These are phyloP conservation scores for Cephonodes hylas DNA, from an alignment of 2,888 invertebrate species.

Conservation along the genomic window DNA sequence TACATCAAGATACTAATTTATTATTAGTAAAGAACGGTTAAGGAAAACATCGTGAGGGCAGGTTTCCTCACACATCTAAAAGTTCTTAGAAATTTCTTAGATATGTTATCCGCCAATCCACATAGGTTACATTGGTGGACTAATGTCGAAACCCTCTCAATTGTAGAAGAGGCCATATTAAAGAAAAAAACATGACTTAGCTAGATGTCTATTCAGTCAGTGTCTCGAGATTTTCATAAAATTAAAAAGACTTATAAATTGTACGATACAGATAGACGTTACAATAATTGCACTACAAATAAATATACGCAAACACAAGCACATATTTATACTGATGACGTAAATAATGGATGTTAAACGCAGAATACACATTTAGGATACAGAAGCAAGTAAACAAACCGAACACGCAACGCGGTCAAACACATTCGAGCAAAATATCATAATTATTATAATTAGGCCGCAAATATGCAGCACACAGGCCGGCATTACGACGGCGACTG, in stretches of 20 bases:
- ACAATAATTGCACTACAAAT: background rate
- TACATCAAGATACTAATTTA: too few species aligned
- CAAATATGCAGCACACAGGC: constrained; percentile 57
- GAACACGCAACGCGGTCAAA: constrained; percentile 12
- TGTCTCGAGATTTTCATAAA: too few species aligned
- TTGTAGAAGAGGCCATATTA: too few species aligned
- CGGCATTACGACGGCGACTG: constrained; percentile 37
- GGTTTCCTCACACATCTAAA: background rate
- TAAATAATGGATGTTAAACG: constrained; percentile 4
- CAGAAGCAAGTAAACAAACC: constrained; percentile 8
- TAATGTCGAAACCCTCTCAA: too few species aligned
- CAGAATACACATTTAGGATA: constrained; percentile 3
- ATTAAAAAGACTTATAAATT: too few species aligned
- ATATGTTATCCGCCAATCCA: background rate
- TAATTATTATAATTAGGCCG: constrained; percentile 65
- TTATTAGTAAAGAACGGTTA: background rate
- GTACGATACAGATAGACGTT: background rate
- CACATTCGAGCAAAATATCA: constrained; percentile 41
- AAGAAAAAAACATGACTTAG: too few species aligned
- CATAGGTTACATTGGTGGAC: too few species aligned
- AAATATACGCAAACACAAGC: background rate
- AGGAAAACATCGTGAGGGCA: background rate
- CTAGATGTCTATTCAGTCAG: too few species aligned
- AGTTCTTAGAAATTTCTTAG: background rate
- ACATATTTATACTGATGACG: constrained; percentile 6